Conservation (phyloP, 1,140 invertebrate genomes). For the Apis dorsata region DNA sequence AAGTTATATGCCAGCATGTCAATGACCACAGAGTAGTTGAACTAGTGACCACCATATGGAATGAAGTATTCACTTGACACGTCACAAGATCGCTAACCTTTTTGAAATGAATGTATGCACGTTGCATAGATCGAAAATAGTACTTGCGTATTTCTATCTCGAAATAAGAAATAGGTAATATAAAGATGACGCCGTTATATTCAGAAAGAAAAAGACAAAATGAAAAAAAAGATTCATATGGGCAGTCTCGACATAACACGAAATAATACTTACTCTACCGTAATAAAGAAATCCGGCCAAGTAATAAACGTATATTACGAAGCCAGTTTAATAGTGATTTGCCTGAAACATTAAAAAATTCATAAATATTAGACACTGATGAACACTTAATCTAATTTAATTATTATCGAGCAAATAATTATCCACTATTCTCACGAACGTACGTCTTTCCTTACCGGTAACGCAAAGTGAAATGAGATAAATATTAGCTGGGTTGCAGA, state of each 20-base stretch:
- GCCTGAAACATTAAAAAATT: constrained; percentile 73
- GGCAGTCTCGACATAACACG: constrained; percentile 19
- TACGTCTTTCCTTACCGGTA: constrained; percentile 77
- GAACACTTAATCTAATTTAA: constrained; percentile 59
- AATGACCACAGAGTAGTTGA: constrained; percentile 72
- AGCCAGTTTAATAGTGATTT: constrained; percentile 76
- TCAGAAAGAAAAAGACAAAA: background rate
- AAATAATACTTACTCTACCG: constrained; percentile 74
- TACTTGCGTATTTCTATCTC: constrained; percentile 5
- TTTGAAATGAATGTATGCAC: constrained; percentile 33
- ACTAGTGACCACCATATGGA: constrained; percentile 78
- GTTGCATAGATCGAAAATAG: constrained; percentile 24
- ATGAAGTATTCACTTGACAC: constrained; percentile 78
- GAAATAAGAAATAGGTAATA: constrained; percentile 3
- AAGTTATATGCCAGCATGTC: constrained; percentile 72
- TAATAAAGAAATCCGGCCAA: constrained; percentile 75
- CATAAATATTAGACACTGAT: constrained; percentile 47
- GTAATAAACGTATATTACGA: constrained; percentile 72
- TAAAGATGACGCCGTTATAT: constrained; percentile 20
- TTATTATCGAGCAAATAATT: constrained; percentile 57
- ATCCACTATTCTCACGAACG: constrained; percentile 33
- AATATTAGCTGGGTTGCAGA: constrained; percentile 12
- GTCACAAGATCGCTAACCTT: constrained; percentile 79
- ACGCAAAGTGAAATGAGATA: constrained; percentile 76
- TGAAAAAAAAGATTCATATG: constrained; percentile 9